A percentile compares a stretch with the other conserved stretches of the same genome.
phyloP scores from a whole-genome alignment of 2,888 invertebrate species.

The Pseudolycoriella hygida region DNA sequence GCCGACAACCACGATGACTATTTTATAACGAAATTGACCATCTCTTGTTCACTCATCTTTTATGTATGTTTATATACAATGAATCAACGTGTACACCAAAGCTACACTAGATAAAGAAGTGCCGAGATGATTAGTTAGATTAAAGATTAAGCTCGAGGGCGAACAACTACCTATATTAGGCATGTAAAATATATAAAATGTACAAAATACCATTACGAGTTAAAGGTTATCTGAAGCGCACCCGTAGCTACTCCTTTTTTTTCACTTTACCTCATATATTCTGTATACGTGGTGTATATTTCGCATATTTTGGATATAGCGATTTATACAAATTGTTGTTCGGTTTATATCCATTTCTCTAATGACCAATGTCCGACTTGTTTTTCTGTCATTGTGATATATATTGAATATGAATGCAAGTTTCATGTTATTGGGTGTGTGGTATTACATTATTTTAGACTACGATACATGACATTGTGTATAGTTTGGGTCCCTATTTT shows the following conservation, averaged over 20 bases:
- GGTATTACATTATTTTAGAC: no score
- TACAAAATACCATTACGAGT: background rate
- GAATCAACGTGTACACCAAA: background rate
- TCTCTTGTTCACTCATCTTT: no score
- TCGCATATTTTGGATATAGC: no score
- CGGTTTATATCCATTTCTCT: conserved; percentile 1
- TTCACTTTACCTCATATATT: background rate
- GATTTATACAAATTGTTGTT: background rate
- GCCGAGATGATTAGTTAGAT: conserved; percentile 4
- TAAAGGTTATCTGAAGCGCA: background rate
- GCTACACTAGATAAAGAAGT: background rate
- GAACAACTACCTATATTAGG: background rate
- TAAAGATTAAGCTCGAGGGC: conserved; percentile 4
- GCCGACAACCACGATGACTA: no score
- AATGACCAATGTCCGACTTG: conserved; percentile 4
- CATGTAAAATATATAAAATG: no score
- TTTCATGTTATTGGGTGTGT: no score
- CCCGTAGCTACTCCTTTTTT: background rate
- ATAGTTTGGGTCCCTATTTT: background rate
- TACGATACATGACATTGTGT: no score
- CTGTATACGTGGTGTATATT: background rate
- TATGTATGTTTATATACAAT: background rate
- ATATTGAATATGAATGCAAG: no score
- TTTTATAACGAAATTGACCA: no score
- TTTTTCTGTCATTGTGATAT: background rate